Percentiles rank a stretch among this genome's conserved stretches.
Conservation (phyloP, 1,140 invertebrate genomes). For the Mylabris phalerata region DNA sequence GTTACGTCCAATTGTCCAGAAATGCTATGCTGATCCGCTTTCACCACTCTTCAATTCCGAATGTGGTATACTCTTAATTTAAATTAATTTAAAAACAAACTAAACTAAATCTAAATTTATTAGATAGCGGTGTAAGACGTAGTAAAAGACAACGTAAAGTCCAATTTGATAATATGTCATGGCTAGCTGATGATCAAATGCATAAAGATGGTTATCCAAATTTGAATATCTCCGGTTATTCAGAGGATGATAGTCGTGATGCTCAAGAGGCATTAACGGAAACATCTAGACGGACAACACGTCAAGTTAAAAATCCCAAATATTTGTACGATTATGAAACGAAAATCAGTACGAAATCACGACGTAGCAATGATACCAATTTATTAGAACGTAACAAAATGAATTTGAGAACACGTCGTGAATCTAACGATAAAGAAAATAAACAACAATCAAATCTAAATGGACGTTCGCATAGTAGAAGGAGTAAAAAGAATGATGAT, state of each 20-base stretch:
- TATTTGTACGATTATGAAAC: constrained; percentile 28
- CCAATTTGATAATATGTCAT: constrained; percentile 45
- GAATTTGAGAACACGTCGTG: constrained; percentile 4
- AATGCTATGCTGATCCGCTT: constrained; percentile 36
- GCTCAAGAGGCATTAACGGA: constrained; percentile 11
- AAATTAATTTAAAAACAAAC: too few species aligned
- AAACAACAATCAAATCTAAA: constrained; percentile 19
- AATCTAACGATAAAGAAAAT: constrained; percentile 30
- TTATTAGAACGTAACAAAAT: constrained; percentile 6
- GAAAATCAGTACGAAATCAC: constrained; percentile 11
- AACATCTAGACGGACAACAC: constrained; percentile 5
- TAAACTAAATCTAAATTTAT: not conserved
- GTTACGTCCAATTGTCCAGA: constrained; percentile 36
- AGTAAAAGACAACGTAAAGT: constrained; percentile 53
- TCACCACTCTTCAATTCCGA: constrained; percentile 35
- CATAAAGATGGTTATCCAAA: constrained; percentile 41
- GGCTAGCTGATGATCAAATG: constrained; percentile 45
- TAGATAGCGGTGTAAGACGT: constrained; percentile 42
- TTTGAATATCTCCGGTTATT: constrained; percentile 32
- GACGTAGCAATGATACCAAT: constrained; percentile 1
- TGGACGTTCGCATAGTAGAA: constrained; percentile 4
- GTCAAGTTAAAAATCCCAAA: constrained; percentile 25
- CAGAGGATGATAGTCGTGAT: constrained; percentile 40
- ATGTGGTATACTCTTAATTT: constrained; percentile 16
- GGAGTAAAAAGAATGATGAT: constrained; percentile 5